Conservation (phyloP, 1,140 invertebrate species). For the Neodiprion lecontei region DNA sequence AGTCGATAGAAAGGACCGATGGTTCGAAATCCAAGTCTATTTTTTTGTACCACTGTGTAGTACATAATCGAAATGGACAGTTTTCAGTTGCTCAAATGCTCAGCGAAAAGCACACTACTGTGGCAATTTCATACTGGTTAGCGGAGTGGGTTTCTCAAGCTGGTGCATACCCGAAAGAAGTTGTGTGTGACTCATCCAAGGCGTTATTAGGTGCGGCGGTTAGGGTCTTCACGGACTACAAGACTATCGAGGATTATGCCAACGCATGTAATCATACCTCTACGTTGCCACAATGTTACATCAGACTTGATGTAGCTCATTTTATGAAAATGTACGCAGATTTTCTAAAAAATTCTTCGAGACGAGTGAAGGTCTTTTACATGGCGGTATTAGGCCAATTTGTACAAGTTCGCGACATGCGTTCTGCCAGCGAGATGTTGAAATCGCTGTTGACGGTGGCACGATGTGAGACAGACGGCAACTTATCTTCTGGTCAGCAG, state of each 20-base stretch:
- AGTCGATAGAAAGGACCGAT: too few relatives aligned
- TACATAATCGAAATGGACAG: constrained; percentile 4
- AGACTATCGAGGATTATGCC: constrained; percentile 24
- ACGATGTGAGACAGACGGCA: neutral
- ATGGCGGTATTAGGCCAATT: neutral
- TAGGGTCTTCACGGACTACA: neutral
- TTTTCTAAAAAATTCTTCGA: neutral
- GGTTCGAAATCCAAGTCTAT: too few relatives aligned
- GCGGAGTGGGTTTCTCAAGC: too few relatives aligned
- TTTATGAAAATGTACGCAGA: constrained; percentile 25
- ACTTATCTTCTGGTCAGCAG: neutral
- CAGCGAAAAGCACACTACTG: constrained; percentile 22
- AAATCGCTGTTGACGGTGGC: neutral
- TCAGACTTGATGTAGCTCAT: constrained; percentile 23
- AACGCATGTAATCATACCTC: constrained; percentile 14
- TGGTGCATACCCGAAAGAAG: too few relatives aligned
- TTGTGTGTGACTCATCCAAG: too few relatives aligned
- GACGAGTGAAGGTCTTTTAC: too few relatives aligned
- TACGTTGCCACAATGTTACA: constrained; percentile 14
- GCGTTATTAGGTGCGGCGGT: too few relatives aligned
- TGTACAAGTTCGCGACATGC: neutral
- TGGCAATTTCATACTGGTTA: constrained; percentile 20
- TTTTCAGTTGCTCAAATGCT: constrained; percentile 27
- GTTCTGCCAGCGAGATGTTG: neutral
- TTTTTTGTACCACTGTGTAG: too few relatives aligned